Evolutionary conservation across 2,113 vertebrate species (phyloP).

Genomic region (Ammodytes dubius): DNA sequence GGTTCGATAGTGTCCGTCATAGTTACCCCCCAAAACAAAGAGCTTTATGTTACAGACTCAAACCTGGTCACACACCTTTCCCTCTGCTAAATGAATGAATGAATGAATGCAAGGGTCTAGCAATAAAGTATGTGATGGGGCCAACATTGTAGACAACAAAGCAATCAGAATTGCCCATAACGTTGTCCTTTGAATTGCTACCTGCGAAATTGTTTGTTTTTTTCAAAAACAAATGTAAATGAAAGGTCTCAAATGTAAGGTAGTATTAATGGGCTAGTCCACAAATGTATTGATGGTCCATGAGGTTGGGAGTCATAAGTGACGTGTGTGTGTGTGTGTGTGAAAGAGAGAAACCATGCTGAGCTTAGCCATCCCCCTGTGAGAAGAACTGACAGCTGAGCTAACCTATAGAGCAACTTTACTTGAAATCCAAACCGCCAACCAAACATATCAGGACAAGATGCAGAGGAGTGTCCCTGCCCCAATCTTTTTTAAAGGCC

Average conservation of each 20-base stretch:
- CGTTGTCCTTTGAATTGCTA: not conserved
- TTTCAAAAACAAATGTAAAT: not conserved
- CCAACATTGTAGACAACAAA: not conserved
- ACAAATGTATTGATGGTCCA: not conserved
- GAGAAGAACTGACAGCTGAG: slow-evolving; percentile 49
- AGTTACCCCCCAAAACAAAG: not conserved
- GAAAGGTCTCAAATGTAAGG: not conserved
- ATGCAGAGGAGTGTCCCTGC: slow-evolving; percentile 56
- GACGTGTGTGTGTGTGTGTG: slow-evolving; percentile 30
- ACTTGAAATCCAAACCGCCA: slow-evolving; percentile 73
- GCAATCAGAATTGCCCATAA: not conserved
- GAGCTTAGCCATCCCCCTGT: slow-evolving; percentile 44
- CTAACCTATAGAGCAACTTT: slow-evolving; percentile 63
- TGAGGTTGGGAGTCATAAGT: not conserved
- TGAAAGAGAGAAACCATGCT: slow-evolving; percentile 15
- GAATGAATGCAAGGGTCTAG: not conserved
- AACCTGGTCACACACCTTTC: not conserved
- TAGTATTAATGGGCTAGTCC: not conserved
- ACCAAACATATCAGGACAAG: slow-evolving; percentile 78
- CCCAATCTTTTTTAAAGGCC: slow-evolving; percentile 2
- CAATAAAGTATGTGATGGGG: not conserved
- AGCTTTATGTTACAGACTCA: not conserved
- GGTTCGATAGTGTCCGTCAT: not conserved
- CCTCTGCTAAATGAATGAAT: not conserved
- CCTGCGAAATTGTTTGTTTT: not conserved